Conservation (phyloP, 2,797 vertebrate genomes). For the Melanotaenia trifasciata region DNA sequence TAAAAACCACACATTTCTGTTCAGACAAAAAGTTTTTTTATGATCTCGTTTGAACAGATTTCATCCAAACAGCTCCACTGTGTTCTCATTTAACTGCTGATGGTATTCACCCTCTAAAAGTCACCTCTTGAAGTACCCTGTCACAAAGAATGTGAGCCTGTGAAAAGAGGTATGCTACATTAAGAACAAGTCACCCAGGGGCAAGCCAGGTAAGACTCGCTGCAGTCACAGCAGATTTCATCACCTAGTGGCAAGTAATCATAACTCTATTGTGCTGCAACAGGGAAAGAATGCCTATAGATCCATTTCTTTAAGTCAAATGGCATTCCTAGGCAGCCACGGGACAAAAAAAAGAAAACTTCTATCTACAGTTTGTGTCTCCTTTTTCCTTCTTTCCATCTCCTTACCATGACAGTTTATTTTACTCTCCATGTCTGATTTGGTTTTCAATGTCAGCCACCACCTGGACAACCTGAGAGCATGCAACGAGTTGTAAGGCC, state of each 20-base stretch:
- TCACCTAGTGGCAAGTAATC: conserved; percentile 58
- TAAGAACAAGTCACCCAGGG: conserved; percentile 57
- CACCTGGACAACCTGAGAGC: conserved; percentile 69
- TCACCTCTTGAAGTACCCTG: conserved; percentile 35
- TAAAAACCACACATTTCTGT: background rate
- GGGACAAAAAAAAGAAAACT: conserved; percentile 11
- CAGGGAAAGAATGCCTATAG: conserved; percentile 33
- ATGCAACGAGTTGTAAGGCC: conserved; percentile 38
- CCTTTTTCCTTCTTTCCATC: conserved; percentile 35
- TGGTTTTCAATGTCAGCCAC: conserved; percentile 62
- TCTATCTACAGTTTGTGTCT: conserved; percentile 16
- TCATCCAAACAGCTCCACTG: background rate
- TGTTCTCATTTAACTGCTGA: conserved; percentile 22
- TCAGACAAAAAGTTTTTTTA: background rate
- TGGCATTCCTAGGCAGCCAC: conserved; percentile 30
- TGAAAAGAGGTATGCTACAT: conserved; percentile 49
- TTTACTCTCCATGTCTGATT: conserved; percentile 45
- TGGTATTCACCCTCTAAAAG: conserved; percentile 33
- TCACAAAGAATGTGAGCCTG: conserved; percentile 46
- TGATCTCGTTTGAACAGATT: conserved; percentile 6
- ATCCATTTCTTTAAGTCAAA: conserved; percentile 39
- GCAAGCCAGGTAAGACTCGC: conserved; percentile 49
- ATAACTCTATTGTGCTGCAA: conserved; percentile 43
- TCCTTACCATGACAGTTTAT: conserved; percentile 47
- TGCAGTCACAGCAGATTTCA: conserved; percentile 69